Percentiles rank a stretch among this genome's conserved stretches.
These are phyloP conservation scores for Crotalus viridis DNA, from an alignment of 2,113 vertebrate species.

Conservation along the genomic window DNA sequence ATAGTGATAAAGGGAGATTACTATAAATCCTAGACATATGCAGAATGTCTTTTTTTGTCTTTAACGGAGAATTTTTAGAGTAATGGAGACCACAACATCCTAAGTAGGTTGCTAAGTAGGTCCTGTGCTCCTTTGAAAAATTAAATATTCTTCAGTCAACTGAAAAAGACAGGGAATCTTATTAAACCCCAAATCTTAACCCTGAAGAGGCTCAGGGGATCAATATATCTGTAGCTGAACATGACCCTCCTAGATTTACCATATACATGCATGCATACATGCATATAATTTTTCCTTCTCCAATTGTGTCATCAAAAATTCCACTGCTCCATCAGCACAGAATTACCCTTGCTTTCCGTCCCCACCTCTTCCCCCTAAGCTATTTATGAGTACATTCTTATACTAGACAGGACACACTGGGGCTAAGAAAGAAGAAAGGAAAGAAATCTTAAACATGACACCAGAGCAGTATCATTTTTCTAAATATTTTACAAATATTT, in stretches of 20 bases:
- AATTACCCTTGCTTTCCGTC: conserved; percentile 50
- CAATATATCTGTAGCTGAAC: background rate
- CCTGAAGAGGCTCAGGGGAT: background rate
- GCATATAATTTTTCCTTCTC: background rate
- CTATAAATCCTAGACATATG: background rate
- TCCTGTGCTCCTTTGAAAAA: background rate
- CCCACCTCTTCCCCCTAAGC: conserved; percentile 1
- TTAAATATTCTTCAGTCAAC: background rate
- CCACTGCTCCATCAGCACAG: conserved; percentile 4
- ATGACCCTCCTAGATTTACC: background rate
- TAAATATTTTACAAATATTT: conserved; percentile 24
- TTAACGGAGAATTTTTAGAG: background rate
- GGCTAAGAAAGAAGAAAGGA: conserved; percentile 10
- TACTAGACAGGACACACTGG: conserved; percentile 1
- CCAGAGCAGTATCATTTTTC: conserved; percentile 48
- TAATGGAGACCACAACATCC: background rate
- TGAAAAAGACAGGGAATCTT: background rate
- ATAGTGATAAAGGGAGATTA: background rate
- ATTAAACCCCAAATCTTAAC: background rate
- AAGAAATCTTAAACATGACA: conserved; percentile 52
- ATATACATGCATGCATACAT: background rate
- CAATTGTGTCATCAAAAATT: conserved; percentile 6
- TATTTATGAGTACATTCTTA: conserved; percentile 60
- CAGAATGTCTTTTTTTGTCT: background rate
- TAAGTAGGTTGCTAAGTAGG: background rate